Conservation (phyloP, 92 coral and sea anemone genomes). For the Phymanthus crucifer region DNA sequence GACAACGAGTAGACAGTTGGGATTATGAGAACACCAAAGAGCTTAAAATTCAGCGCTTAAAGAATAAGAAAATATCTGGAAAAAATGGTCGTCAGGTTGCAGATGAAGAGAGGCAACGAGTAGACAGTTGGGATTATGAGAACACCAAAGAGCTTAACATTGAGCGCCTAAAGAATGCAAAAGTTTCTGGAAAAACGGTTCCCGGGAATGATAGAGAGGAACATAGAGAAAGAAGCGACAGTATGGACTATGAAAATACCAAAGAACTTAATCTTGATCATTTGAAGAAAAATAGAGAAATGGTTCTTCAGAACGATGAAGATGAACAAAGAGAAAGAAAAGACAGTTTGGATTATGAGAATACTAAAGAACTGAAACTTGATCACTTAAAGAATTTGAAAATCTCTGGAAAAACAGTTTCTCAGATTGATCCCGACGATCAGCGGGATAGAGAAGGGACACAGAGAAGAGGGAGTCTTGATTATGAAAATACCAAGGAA, state of each 20-base stretch:
- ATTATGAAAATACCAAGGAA: conserved; percentile 26
- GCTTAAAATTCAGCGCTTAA: background rate
- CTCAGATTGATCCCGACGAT: background rate
- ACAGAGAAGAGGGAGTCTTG: background rate
- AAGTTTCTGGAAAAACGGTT: background rate
- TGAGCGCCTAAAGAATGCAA: background rate
- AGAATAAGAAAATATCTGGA: background rate
- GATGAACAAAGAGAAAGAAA: background rate
- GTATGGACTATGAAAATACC: background rate
- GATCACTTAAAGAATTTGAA: background rate
- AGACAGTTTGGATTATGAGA: background rate
- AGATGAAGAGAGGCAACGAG: background rate
- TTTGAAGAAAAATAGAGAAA: background rate
- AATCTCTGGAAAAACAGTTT: background rate
- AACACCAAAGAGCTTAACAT: background rate
- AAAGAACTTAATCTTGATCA: background rate
- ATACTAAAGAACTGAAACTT: background rate
- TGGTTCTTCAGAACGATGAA: background rate
- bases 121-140: background rate
- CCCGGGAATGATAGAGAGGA: background rate
- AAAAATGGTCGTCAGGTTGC: background rate
- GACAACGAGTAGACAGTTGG: background rate
- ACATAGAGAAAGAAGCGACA: background rate
- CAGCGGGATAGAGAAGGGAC: background rate
- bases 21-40: conserved; percentile 3